These are phyloP conservation scores for Hippopotamyrus pictus DNA, from an alignment of 2,797 vertebrate species.

Conservation along the genomic window DNA sequence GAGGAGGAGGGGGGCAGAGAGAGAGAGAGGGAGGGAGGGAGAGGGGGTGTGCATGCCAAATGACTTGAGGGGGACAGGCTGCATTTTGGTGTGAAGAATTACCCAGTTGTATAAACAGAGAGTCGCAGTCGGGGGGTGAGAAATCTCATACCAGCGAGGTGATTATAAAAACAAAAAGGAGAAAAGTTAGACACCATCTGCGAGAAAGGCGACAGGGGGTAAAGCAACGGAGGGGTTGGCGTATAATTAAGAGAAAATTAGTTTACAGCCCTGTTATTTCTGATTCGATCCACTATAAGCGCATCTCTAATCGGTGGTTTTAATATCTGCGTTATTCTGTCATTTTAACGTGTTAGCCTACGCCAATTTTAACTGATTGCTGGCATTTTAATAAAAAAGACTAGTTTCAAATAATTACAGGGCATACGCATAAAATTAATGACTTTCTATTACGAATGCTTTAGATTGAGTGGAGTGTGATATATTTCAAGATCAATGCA, in stretches of 20 bases:
- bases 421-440: background rate
- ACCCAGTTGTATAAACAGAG: constrained; percentile 69
- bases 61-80: constrained; percentile 26
- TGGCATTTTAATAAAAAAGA: background rate
- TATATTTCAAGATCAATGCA: background rate
- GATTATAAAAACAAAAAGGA: constrained; percentile 67
- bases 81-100: constrained; percentile 60
- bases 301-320: background rate
- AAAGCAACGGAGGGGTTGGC: constrained; percentile 23
- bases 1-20: constrained; percentile 22
- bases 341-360: background rate
- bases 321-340: background rate
- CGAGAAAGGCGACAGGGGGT: constrained; percentile 50
- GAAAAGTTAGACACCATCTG: constrained; percentile 67
- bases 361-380: background rate
- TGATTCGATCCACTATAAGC: background rate
- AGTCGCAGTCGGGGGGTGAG: constrained; percentile 45
- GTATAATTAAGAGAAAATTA: constrained; percentile 49
- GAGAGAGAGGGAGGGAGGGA: background rate
- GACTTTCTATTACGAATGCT: background rate
- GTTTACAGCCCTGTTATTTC: constrained; percentile 25
- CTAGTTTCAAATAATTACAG: background rate
- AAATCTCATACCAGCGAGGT: constrained; percentile 54
- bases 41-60: constrained; percentile 29
- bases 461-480: background rate